These are phyloP conservation scores for Alligator sinensis DNA, from an alignment of 2,113 vertebrate genomes.

Conservation along the genomic window DNA sequence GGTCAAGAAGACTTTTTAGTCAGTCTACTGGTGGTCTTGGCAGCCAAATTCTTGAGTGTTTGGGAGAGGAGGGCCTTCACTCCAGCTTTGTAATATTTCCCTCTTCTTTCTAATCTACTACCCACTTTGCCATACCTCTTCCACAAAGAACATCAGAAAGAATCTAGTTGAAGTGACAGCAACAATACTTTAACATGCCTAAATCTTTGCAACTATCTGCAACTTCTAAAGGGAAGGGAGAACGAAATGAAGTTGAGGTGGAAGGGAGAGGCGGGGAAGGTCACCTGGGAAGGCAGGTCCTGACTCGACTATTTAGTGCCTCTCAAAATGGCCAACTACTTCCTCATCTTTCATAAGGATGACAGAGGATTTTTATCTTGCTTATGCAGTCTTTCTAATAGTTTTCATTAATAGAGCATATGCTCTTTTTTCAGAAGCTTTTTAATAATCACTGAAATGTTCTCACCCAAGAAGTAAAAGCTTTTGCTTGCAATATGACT, in stretches of 20 bases:
- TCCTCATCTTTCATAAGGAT: background rate
- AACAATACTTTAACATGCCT: background rate
- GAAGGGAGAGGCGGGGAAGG: too few relatives aligned
- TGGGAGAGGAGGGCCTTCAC: too few relatives aligned
- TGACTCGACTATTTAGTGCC: background rate
- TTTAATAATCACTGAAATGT: background rate
- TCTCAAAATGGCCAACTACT: background rate
- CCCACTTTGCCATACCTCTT: background rate
- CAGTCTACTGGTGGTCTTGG: background rate
- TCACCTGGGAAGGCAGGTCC: background rate
- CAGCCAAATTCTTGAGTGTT: background rate
- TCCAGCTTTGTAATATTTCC: background rate
- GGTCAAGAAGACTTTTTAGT: background rate
- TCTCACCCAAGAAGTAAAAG: background rate
- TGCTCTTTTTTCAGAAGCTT: background rate
- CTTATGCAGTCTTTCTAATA: background rate
- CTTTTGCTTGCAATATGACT: background rate
- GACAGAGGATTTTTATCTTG: slow-evolving; percentile 6
- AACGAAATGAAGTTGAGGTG: too few relatives aligned
- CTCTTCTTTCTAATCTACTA: background rate
- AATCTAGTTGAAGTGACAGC: background rate
- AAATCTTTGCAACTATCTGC: background rate
- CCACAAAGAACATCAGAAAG: background rate
- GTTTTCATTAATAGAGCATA: background rate
- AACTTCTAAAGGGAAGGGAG: background rate